Evolutionary conservation across 2,888 invertebrate genomes (phyloP).

Genomic region (Drosophila neonasuta): DNA sequence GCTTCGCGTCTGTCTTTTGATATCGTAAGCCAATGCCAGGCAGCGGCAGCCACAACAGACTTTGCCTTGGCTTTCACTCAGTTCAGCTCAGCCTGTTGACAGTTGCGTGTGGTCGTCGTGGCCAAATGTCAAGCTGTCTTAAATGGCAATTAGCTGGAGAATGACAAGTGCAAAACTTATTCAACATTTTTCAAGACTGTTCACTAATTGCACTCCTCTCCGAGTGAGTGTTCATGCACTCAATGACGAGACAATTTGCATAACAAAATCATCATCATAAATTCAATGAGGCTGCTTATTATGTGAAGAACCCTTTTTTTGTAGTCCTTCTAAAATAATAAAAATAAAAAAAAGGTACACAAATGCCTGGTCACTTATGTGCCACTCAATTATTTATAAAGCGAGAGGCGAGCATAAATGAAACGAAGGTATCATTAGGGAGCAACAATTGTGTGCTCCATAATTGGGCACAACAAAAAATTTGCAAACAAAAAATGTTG

Average conservation of each 20-base stretch:
- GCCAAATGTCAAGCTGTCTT: constrained; percentile 47
- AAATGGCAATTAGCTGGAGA: constrained; percentile 48
- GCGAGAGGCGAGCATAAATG: constrained; percentile 16
- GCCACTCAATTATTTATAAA: constrained; percentile 69
- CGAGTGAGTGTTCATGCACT: constrained; percentile 25
- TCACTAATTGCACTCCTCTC: constrained; percentile 49
- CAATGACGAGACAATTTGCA: constrained; percentile 48
- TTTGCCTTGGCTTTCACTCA: constrained; percentile 7
- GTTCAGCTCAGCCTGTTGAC: constrained; percentile 22
- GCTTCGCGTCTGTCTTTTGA: constrained; percentile 23
- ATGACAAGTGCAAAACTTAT: constrained; percentile 14
- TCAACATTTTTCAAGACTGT: constrained; percentile 4
- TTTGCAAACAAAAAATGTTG: constrained; percentile 2
- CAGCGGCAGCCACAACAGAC: background rate
- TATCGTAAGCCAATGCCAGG: constrained; percentile 29
- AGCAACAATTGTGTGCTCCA: constrained; percentile 12
- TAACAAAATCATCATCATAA: constrained; percentile 65
- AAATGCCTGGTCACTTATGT: constrained; percentile 59
- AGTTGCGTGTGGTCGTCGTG: constrained; percentile 24
- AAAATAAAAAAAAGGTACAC: constrained; percentile 31
- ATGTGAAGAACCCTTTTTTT: constrained; percentile 45
- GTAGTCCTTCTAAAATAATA: constrained; percentile 26
- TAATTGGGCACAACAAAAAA: constrained; percentile 27
- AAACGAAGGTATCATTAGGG: constrained; percentile 35
- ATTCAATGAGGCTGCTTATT: constrained; percentile 63